phyloP scores from a whole-genome alignment of 2,888 invertebrate genomes.

The Scaptomyza flava region DNA sequence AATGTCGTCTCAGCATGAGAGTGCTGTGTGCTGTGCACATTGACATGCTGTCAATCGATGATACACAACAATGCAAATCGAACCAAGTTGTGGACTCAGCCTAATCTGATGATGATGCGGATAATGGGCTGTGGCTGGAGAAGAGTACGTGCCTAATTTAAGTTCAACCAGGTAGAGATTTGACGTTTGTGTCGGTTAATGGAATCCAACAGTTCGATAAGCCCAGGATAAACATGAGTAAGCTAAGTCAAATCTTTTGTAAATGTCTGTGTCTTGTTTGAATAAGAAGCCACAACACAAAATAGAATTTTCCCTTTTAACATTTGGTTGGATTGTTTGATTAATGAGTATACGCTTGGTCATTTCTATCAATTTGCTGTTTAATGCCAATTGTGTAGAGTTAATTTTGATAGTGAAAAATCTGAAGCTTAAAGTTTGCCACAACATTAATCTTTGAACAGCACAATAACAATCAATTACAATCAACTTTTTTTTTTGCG shows the following conservation, averaged over 20 bases:
- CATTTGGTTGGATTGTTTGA: constrained; percentile 11
- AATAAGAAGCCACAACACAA: background rate
- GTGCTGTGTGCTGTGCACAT: background rate
- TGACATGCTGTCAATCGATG: constrained; percentile 55
- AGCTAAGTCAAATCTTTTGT: background rate
- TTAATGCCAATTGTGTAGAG: constrained; percentile 26
- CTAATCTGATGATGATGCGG: constrained; percentile 39
- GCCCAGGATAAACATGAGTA: constrained; percentile 6
- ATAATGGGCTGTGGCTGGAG: constrained; percentile 27
- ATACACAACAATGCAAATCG: constrained; percentile 35
- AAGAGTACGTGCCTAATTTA: constrained; percentile 44
- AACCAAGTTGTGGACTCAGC: constrained; percentile 15
- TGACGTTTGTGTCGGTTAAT: constrained; percentile 3
- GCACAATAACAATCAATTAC: constrained; percentile 46
- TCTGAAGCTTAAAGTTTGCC: constrained; percentile 24
- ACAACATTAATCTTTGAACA: constrained; percentile 39
- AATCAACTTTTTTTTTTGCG: constrained; percentile 9
- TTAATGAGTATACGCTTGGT: constrained; percentile 39
- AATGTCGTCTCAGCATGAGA: background rate
- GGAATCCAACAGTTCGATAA: constrained; percentile 10
- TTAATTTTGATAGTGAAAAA: constrained; percentile 36
- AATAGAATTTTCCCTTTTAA: too few relatives aligned
- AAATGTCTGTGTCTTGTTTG: background rate
- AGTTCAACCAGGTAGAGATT: constrained; percentile 6
- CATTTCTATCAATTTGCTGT: constrained; percentile 20